A percentile compares a stretch with the other conserved stretches of the same genome.
phyloP scores from a whole-genome alignment of 1,140 invertebrate genomes.

The Eriocheir sinensis region DNA sequence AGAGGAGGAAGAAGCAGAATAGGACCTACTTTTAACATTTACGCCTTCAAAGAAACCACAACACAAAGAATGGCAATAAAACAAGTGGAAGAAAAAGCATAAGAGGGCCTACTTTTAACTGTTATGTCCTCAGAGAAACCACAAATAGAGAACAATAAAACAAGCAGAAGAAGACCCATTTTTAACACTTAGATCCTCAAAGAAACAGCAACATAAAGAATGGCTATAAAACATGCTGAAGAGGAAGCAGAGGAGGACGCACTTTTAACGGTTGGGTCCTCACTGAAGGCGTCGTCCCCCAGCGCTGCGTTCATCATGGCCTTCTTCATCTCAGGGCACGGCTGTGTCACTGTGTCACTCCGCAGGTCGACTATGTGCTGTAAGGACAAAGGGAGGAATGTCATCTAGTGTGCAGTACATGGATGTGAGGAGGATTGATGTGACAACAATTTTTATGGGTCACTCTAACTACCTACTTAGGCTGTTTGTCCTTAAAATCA shows the following conservation, averaged over 20 bases:
- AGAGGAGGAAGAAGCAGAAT: background rate
- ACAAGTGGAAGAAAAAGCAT: background rate
- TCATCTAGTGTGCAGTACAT: too few relatives aligned
- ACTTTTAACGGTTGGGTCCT: conserved; percentile 95
- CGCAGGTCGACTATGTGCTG: conserved; percentile 85
- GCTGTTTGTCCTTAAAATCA: too few relatives aligned
- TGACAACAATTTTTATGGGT: too few relatives aligned
- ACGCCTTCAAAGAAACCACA: background rate
- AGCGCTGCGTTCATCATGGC: conserved; percentile 93
- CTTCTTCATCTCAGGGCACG: conserved; percentile 90
- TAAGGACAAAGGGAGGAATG: background rate
- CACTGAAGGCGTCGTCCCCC: conserved; percentile 95
- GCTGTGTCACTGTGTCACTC: conserved; percentile 89
- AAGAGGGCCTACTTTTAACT: too few relatives aligned
- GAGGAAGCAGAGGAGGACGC: conserved; percentile 62
- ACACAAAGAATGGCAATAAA: too few relatives aligned
- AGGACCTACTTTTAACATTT: background rate
- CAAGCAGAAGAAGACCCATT: conserved; percentile 81
- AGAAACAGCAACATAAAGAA: conserved; percentile 82
- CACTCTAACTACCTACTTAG: too few relatives aligned
- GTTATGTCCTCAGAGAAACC: too few relatives aligned
- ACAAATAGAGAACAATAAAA: too few relatives aligned
- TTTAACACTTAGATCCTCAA: conserved; percentile 95
- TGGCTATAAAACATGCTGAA: too few relatives aligned
- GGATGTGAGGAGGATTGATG: too few relatives aligned